These are phyloP conservation scores for Escarpia spicata DNA, from an alignment of 2,888 invertebrate genomes.

Conservation along the genomic window DNA sequence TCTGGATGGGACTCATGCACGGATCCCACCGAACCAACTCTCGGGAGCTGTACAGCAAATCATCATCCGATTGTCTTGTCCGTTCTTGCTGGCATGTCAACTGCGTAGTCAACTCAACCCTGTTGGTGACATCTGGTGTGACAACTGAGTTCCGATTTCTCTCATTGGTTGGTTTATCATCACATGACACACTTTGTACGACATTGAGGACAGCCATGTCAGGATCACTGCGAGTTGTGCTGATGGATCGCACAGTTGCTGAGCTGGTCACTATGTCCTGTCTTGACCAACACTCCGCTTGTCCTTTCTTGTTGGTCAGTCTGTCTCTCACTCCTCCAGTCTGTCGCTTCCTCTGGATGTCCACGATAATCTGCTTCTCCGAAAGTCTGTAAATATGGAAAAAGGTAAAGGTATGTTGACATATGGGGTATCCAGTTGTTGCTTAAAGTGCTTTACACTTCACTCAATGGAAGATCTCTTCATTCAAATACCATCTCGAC, in stretches of 20 bases:
- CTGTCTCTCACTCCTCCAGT: background rate
- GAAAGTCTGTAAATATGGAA: conserved; percentile 18
- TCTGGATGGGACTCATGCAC: background rate
- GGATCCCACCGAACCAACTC: background rate
- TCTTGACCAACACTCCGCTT: background rate
- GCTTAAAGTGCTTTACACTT: too few species aligned
- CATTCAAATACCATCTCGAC: too few species aligned
- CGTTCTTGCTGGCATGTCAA: background rate
- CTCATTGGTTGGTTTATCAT: background rate
- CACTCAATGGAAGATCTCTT: too few species aligned
- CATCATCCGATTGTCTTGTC: background rate
- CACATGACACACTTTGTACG: background rate
- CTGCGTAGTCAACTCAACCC: background rate
- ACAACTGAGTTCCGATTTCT: background rate
- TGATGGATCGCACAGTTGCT: background rate
- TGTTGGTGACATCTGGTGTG: background rate
- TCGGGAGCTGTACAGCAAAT: background rate
- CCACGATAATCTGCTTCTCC: background rate
- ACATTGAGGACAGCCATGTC: background rate
- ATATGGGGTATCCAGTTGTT: too few species aligned
- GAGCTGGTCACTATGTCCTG: background rate
- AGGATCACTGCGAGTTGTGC: background rate
- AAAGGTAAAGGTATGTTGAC: too few species aligned
- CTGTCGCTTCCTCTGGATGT: background rate
- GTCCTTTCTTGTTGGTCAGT: background rate